These are phyloP conservation scores for Trematomus bernacchii DNA, from an alignment of 2,797 vertebrate genomes.

Conservation along the genomic window DNA sequence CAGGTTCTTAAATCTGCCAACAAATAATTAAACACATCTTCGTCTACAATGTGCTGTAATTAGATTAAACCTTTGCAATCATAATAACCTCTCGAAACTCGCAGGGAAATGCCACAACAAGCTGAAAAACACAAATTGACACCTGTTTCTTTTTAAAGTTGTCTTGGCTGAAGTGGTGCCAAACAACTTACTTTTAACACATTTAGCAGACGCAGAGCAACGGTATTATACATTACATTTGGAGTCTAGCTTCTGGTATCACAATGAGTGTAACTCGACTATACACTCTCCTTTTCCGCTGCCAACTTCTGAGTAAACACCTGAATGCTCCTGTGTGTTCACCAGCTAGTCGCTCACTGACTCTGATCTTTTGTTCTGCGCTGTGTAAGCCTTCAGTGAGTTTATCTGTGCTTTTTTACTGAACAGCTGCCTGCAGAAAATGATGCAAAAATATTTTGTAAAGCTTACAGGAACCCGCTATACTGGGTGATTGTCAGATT, in stretches of 20 bases:
- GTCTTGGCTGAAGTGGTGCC: not conserved
- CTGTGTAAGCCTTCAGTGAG: not conserved
- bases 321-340: not conserved
- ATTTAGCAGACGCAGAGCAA: not conserved
- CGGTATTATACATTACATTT: not conserved
- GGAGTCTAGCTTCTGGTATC: not conserved
- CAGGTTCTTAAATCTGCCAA: not conserved
- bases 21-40: not conserved
- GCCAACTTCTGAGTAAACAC: too few species aligned
- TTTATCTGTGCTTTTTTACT: not conserved
- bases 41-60: not conserved
- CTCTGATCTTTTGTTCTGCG: not conserved
- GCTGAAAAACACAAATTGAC: not conserved
- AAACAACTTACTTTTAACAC: not conserved
- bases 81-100: not conserved
- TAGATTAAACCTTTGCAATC: not conserved
- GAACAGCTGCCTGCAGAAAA: not conserved
- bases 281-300: too few species aligned
- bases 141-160: not conserved
- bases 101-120: not conserved
- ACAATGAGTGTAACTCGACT: too few species aligned
- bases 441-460: not conserved
- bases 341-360: not conserved
- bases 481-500: not conserved
- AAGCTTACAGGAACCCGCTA: not conserved